Conservation (phyloP, 53 echinoderm and acorn worm species). For the Echinometra lucunter region DNA sequence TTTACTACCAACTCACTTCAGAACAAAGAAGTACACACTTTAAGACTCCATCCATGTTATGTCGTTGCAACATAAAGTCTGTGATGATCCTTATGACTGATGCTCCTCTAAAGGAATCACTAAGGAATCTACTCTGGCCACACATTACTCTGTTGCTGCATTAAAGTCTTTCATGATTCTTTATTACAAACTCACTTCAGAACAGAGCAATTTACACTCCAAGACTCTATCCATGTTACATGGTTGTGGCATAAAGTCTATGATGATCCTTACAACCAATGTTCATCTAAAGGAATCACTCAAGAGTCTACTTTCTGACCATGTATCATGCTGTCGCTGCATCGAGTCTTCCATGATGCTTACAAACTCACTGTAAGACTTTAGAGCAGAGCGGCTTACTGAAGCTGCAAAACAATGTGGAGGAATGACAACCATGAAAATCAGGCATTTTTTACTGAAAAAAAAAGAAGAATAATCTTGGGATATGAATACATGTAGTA, state of each 20-base stretch:
- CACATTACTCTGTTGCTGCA: not conserved
- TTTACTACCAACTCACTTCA: not conserved
- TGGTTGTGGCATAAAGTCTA: not conserved
- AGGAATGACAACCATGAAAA: not conserved
- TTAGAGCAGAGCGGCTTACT: conserved; percentile 79
- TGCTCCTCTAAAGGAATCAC: not conserved
- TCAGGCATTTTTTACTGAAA: not conserved
- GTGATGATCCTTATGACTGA: not conserved
- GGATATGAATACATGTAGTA: not conserved
- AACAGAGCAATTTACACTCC: not conserved
- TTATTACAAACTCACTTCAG: not conserved
- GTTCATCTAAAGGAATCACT: conserved; percentile 61
- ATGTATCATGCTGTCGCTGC: conserved; percentile 45
- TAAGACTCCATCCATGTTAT: not conserved
- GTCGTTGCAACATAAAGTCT: not conserved
- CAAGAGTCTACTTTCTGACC: conserved; percentile 44
- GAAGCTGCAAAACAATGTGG: conserved; percentile 67
- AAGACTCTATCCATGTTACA: not conserved
- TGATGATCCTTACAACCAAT: not conserved
- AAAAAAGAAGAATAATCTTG: not conserved
- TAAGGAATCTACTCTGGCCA: not conserved
- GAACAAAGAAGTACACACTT: not conserved
- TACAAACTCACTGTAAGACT: conserved; percentile 84
- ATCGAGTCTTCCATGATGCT: conserved; percentile 84
- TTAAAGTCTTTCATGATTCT: not conserved